A percentile compares a stretch with the other conserved stretches of the same genome.
phyloP scores from a whole-genome alignment of 2,888 invertebrate species.

The Lasius fuliginosus region DNA sequence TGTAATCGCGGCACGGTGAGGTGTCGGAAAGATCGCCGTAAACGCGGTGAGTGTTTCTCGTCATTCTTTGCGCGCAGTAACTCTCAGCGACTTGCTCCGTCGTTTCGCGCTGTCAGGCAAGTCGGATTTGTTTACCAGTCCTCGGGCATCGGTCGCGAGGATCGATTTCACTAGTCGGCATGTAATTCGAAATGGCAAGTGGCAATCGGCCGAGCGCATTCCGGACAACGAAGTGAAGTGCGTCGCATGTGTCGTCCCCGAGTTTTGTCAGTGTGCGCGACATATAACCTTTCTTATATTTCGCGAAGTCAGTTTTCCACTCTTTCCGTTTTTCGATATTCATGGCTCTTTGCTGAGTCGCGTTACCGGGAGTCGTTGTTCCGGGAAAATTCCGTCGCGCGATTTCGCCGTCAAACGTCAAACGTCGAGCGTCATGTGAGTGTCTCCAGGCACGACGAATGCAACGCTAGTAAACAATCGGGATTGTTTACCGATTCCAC shows the following conservation, averaged over 20 bases:
- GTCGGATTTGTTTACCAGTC: constrained; percentile 71
- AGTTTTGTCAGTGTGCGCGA: constrained; percentile 51
- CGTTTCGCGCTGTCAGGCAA: constrained; percentile 48
- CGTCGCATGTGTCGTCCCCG: constrained; percentile 37
- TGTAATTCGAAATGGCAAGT: not conserved
- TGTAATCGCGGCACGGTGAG: constrained; percentile 67
- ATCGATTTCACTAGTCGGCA: constrained; percentile 2
- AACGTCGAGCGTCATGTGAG: not conserved
- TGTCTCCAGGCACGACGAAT: not conserved
- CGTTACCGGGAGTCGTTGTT: not conserved
- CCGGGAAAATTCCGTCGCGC: not conserved
- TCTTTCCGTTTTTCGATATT: not conserved
- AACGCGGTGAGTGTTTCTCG: constrained; percentile 75
- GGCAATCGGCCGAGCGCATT: constrained; percentile 13
- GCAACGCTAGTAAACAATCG: constrained; percentile 32
- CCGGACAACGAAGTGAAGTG: constrained; percentile 31
- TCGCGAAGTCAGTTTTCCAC: constrained; percentile 35
- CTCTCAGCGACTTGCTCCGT: constrained; percentile 48
- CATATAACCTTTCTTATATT: constrained; percentile 68
- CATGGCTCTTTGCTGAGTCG: not conserved
- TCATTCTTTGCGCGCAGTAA: not conserved
- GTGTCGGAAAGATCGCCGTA: constrained; percentile 38
- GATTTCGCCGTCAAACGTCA: not conserved
- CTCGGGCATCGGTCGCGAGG: constrained; percentile 6
- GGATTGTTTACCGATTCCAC: constrained; percentile 49